phyloP scores from a whole-genome alignment of 2,797 vertebrate genomes.

The Pteropus rufus region DNA sequence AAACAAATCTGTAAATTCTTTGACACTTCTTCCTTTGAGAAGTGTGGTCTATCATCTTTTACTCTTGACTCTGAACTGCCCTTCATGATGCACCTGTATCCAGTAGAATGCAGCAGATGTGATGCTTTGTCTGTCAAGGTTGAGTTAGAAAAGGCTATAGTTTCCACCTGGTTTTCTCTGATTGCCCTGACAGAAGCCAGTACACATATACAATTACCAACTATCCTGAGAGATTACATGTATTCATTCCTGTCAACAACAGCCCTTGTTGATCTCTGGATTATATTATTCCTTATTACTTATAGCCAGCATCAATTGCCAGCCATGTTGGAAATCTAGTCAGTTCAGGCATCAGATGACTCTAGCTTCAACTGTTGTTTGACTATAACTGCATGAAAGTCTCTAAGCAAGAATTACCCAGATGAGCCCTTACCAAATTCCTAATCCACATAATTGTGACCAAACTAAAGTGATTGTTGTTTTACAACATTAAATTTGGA shows the following conservation, averaged over 20 bases:
- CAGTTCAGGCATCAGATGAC: background rate
- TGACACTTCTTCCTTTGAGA: background rate
- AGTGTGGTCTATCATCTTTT: background rate
- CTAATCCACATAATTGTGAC: background rate
- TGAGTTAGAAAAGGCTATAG: background rate
- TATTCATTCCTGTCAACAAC: background rate
- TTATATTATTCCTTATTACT: too few species aligned
- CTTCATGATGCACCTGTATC: background rate
- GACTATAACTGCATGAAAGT: background rate
- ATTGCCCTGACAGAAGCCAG: background rate
- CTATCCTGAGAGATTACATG: too few species aligned
- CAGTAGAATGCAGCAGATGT: background rate
- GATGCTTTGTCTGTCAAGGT: background rate
- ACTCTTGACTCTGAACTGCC: background rate
- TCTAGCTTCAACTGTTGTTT: background rate
- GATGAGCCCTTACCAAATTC: background rate
- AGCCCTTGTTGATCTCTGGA: background rate
- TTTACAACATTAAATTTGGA: background rate
- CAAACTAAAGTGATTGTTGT: background rate
- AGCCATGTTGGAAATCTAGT: background rate
- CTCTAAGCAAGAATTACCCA: background rate
- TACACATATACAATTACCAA: background rate
- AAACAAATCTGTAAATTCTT: background rate
- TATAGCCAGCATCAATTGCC: background rate
- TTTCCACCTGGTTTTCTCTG: background rate